These are phyloP conservation scores for Premnoplex brunnescens DNA, from an alignment of 2,797 vertebrate species.

Conservation along the genomic window DNA sequence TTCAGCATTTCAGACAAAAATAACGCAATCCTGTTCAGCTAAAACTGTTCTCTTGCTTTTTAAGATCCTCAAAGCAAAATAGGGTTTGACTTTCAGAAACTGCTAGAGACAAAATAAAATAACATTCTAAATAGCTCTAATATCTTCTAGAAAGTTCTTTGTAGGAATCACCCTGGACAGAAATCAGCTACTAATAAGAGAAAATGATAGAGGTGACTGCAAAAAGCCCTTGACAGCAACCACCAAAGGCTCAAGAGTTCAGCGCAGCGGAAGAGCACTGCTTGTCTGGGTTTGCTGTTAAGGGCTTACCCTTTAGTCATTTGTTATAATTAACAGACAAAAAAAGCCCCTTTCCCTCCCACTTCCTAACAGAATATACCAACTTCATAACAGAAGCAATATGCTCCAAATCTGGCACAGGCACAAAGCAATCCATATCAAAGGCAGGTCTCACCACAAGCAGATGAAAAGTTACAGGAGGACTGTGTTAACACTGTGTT, in stretches of 20 bases:
- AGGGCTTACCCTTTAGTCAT: background rate
- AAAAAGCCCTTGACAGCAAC: background rate
- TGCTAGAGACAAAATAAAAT: background rate
- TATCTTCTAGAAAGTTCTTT: background rate
- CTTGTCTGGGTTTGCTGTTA: background rate
- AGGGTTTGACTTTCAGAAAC: background rate
- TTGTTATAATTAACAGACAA: background rate
- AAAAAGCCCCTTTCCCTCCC: background rate
- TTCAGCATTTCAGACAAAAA: background rate
- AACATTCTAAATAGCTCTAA: background rate
- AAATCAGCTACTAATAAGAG: background rate
- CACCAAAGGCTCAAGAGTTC: background rate
- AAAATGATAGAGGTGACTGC: background rate
- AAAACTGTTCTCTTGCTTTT: background rate
- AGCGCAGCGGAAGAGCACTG: background rate
- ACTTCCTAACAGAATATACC: slow-evolving; percentile 4
- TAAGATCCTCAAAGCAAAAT: background rate
- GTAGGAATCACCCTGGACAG: background rate
- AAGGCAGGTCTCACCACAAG: background rate
- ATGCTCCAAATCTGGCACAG: background rate
- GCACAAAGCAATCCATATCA: background rate
- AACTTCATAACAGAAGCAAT: background rate
- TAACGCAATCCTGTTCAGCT: background rate
- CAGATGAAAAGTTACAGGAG: background rate
- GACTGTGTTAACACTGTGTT: fast-evolving